Conservation (phyloP, 2,888 invertebrate genomes). For the Hymenopus coronatus region DNA sequence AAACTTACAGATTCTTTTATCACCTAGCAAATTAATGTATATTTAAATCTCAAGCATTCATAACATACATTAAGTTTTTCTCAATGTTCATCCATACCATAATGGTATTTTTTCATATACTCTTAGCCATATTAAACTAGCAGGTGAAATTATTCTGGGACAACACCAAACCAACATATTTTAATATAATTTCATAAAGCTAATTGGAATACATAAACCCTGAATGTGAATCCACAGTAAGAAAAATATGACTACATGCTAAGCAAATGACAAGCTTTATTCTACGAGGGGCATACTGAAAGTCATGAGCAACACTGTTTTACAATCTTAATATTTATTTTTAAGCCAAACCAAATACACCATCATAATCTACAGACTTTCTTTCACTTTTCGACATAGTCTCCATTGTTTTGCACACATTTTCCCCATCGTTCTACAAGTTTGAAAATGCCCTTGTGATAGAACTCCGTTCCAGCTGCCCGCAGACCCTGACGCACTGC, state of each 20-base stretch:
- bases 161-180: background rate
- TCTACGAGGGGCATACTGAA: too few species aligned
- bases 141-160: background rate
- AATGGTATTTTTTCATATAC: background rate
- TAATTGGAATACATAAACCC: background rate
- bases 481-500: too few species aligned
- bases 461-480: too few species aligned
- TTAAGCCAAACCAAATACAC: too few species aligned
- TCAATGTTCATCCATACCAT: background rate
- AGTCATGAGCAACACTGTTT: too few species aligned
- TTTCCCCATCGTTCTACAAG: too few species aligned
- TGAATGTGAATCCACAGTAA: background rate
- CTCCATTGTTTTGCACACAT: too few species aligned
- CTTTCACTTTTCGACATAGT: too few species aligned
- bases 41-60: slow-evolving; percentile 13
- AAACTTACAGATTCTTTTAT: background rate
- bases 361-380: too few species aligned
- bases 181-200: background rate
- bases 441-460: too few species aligned
- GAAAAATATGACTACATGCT: background rate
- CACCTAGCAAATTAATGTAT: slow-evolving; percentile 4
- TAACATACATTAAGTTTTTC: slow-evolving; percentile 4
- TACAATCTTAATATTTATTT: too few species aligned
- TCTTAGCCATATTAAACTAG: background rate
- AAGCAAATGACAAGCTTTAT: background rate